Conservation (phyloP, 1,140 invertebrate genomes). For the Zaprionus vittiger region DNA sequence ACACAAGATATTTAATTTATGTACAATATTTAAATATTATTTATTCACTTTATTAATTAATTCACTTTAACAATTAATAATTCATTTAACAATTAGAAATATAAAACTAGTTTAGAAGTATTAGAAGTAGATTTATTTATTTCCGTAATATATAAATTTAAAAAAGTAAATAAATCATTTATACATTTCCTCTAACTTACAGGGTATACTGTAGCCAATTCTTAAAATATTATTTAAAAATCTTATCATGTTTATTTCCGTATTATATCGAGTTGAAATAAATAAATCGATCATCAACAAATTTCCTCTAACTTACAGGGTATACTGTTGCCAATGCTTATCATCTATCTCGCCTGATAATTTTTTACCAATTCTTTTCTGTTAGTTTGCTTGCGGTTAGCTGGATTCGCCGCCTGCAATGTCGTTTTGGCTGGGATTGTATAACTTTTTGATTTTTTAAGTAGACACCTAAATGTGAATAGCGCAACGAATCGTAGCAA, state of each 20-base stretch:
- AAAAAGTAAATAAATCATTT: too few relatives aligned
- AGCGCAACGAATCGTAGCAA: slow-evolving; percentile 79
- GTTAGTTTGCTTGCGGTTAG: slow-evolving; percentile 42
- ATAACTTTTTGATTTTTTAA: slow-evolving; percentile 82
- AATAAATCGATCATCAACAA: too few relatives aligned
- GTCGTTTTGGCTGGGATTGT: slow-evolving; percentile 62
- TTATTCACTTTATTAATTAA: too few relatives aligned
- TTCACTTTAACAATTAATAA: too few relatives aligned
- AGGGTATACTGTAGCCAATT: neutral
- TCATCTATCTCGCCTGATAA: slow-evolving; percentile 1
- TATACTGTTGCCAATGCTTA: neutral
- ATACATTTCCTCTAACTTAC: neutral
- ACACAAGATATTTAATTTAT: too few relatives aligned
- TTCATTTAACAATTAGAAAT: too few relatives aligned
- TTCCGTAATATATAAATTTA: too few relatives aligned
- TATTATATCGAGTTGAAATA: too few relatives aligned
- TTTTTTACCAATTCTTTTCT: slow-evolving; percentile 12
- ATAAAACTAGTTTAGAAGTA: too few relatives aligned
- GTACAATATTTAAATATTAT: too few relatives aligned
- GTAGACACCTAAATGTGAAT: slow-evolving; percentile 83
- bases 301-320: neutral
- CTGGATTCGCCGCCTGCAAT: slow-evolving; percentile 39
- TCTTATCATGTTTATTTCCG: too few relatives aligned
- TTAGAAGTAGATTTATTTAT: too few relatives aligned
- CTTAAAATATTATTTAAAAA: neutral